phyloP scores from a whole-genome alignment of 2,888 invertebrate genomes.

The Cataglyphis cursor region DNA sequence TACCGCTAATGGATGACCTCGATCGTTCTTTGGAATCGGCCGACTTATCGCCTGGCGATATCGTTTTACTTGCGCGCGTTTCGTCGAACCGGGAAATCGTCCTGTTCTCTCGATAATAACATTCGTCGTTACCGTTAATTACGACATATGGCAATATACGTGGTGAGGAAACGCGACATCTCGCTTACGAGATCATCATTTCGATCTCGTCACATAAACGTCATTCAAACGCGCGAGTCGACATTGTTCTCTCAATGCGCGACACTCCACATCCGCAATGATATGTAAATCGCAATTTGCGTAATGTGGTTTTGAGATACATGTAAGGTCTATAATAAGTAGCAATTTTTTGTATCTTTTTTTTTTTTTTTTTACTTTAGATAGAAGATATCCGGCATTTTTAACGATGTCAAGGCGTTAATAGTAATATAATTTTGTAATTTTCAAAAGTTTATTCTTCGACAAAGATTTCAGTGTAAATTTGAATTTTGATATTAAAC shows the following conservation, averaged over 20 bases:
- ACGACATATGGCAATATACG: slow-evolving; percentile 8
- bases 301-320: background rate
- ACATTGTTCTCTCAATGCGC: background rate
- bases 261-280: background rate
- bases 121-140: background rate
- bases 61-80: background rate
- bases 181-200: background rate
- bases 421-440: too few species aligned
- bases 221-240: background rate
- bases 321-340: background rate
- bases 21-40: background rate
- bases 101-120: background rate
- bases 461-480: background rate
- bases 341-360: background rate
- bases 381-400: background rate
- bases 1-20: slow-evolving; percentile 27
- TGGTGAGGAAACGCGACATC: background rate
- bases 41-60: background rate
- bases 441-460: background rate
- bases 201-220: background rate
- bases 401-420: background rate
- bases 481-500: background rate
- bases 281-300: background rate
- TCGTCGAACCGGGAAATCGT: background rate
- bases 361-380: background rate